These are phyloP conservation scores for Eleginops maclovinus DNA, from an alignment of 2,113 vertebrate genomes.

Conservation along the genomic window DNA sequence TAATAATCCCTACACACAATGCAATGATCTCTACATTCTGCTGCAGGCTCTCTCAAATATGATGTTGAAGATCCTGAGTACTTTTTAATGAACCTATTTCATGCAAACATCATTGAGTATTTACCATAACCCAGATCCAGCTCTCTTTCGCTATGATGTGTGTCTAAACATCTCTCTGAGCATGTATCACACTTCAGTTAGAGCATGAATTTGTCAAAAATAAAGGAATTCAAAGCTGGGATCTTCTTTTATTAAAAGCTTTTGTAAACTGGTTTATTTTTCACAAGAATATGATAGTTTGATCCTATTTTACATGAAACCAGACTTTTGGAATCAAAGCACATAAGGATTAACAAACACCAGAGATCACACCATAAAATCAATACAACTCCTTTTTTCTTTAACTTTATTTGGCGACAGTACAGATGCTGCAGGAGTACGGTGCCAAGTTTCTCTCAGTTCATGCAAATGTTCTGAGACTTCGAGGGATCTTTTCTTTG, in stretches of 20 bases:
- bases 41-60: not conserved
- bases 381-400: not conserved
- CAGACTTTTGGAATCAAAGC: not conserved
- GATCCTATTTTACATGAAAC: not conserved
- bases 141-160: not conserved
- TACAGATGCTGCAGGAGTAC: not conserved
- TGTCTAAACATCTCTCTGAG: not conserved
- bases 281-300: not conserved
- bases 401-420: not conserved
- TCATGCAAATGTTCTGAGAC: not conserved
- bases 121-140: constrained; percentile 7
- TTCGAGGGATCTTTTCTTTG: not conserved
- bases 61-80: not conserved
- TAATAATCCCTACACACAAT: not conserved
- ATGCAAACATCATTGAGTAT: constrained; percentile 31
- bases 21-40: not conserved
- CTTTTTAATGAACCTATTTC: constrained; percentile 9
- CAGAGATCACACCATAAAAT: not conserved
- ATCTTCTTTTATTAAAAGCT: not conserved
- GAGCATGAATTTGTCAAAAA: not conserved
- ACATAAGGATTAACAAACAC: not conserved
- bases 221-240: not conserved
- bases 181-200: not conserved
- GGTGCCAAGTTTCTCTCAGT: not conserved
- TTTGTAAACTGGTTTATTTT: not conserved